A percentile compares a stretch with the other conserved stretches of the same genome.
Conservation (phyloP, 2,113 vertebrate genomes). For the Phycodurus eques region DNA sequence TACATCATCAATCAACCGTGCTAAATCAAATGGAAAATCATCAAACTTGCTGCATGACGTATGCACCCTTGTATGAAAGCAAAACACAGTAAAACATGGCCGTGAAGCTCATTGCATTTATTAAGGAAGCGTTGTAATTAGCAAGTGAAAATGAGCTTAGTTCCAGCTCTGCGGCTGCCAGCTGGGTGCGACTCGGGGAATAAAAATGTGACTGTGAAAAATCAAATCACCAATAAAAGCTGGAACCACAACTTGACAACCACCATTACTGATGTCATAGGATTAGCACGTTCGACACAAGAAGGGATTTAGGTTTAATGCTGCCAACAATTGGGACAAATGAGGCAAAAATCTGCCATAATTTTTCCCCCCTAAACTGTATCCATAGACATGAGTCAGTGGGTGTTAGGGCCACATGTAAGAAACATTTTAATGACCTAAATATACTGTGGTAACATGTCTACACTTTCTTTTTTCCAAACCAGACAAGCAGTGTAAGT, state of each 20-base stretch:
- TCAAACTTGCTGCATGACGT: slow-evolving; percentile 25
- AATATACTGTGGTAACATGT: neutral
- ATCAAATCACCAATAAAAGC: slow-evolving; percentile 31
- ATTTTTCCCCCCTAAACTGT: neutral
- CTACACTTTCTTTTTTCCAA: neutral
- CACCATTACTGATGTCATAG: neutral
- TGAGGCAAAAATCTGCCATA: neutral
- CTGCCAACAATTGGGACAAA: neutral
- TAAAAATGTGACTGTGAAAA: slow-evolving; percentile 42
- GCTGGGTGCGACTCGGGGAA: slow-evolving; percentile 32
- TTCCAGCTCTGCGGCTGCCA: slow-evolving; percentile 16
- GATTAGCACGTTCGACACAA: neutral
- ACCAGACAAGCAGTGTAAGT: neutral
- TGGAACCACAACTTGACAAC: slow-evolving; percentile 9
- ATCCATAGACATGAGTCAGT: neutral
- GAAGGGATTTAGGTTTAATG: slow-evolving; percentile 1
- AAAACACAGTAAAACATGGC: slow-evolving; percentile 32
- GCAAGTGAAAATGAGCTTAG: slow-evolving; percentile 31
- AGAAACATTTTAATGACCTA: neutral
- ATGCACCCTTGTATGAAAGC: slow-evolving; percentile 42
- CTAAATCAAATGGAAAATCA: slow-evolving; percentile 56
- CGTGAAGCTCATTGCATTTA: slow-evolving; percentile 36
- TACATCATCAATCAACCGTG: slow-evolving; percentile 55
- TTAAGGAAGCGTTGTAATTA: slow-evolving; percentile 49
- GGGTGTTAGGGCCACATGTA: neutral